A percentile compares a stretch with the other conserved stretches of the same genome.
Evolutionary conservation across 2,888 invertebrate genomes (phyloP).

Genomic region (Molorchus minor): DNA sequence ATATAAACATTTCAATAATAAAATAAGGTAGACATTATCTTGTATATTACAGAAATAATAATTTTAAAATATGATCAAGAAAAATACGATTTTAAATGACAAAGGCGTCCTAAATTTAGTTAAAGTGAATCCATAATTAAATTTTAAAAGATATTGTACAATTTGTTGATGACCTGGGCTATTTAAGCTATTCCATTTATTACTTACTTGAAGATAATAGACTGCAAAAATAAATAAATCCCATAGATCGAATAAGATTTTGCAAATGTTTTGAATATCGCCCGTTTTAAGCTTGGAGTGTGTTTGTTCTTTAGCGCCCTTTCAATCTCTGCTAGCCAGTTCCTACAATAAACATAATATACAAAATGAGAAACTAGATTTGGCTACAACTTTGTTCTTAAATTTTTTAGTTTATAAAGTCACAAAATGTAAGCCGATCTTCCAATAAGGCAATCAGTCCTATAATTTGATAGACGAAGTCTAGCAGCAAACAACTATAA

Average conservation of each 20-base stretch:
- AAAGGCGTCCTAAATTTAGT: too few species aligned
- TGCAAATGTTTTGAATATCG: conserved; percentile 70
- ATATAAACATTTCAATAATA: too few species aligned
- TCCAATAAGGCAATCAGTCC: too few species aligned
- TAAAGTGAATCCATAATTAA: conserved; percentile 1
- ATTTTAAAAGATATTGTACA: background rate
- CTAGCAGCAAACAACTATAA: too few species aligned
- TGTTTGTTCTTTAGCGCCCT: conserved; percentile 65
- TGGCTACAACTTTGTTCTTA: background rate
- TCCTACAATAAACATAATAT: conserved; percentile 56
- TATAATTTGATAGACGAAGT: too few species aligned
- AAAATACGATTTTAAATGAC: too few species aligned
- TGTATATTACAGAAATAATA: too few species aligned
- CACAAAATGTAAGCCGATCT: background rate
- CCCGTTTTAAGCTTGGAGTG: conserved; percentile 70
- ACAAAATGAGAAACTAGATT: conserved; percentile 1
- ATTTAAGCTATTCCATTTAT: background rate
- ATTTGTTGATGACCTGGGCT: background rate
- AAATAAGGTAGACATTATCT: too few species aligned
- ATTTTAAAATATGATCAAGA: too few species aligned
- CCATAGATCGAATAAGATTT: conserved; percentile 70
- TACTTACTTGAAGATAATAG: conserved; percentile 69
- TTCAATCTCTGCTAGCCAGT: conserved; percentile 70
- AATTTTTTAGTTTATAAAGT: background rate
- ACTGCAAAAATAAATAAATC: conserved; percentile 66